Percentiles rank a stretch among this genome's conserved stretches.
These are phyloP conservation scores for Orthosia incerta DNA, from an alignment of 2,888 invertebrate species.

Conservation along the genomic window DNA sequence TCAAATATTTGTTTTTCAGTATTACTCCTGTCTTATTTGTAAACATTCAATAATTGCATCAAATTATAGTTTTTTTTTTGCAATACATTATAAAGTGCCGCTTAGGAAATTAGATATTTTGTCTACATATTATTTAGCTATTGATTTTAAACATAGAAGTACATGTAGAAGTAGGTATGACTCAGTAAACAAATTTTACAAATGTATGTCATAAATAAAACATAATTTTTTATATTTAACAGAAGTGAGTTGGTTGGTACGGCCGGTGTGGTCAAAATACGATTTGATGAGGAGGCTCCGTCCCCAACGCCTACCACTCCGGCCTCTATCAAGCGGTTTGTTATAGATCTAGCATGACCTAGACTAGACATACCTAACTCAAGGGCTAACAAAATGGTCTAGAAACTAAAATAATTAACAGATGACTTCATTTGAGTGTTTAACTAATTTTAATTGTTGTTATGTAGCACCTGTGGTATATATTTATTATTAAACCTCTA, in stretches of 20 bases:
- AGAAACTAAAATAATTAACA: slow-evolving; percentile 57
- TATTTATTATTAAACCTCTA: slow-evolving; percentile 50
- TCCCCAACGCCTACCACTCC: slow-evolving; percentile 90
- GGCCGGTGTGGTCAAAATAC: slow-evolving; percentile 92
- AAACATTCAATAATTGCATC: neutral
- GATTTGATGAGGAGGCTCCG: slow-evolving; percentile 88
- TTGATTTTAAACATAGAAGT: slow-evolving; percentile 15
- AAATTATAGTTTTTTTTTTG: neutral
- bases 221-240: slow-evolving; percentile 83
- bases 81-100: neutral
- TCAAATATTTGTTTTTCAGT: neutral
- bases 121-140: slow-evolving; percentile 11
- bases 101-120: neutral
- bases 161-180: slow-evolving; percentile 8
- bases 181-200: slow-evolving; percentile 17
- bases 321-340: slow-evolving; percentile 90
- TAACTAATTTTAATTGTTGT: slow-evolving; percentile 49
- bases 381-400: slow-evolving; percentile 77
- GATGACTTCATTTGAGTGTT: slow-evolving; percentile 35
- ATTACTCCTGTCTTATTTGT: too few species aligned
- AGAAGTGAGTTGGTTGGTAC: slow-evolving; percentile 92
- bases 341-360: slow-evolving; percentile 84
- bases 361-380: slow-evolving; percentile 83
- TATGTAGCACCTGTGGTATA: slow-evolving; percentile 44
- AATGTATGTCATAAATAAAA: slow-evolving; percentile 35